These are phyloP conservation scores for Lepeophtheirus nordmannii DNA, from an alignment of 2,888 invertebrate species.

Conservation along the genomic window DNA sequence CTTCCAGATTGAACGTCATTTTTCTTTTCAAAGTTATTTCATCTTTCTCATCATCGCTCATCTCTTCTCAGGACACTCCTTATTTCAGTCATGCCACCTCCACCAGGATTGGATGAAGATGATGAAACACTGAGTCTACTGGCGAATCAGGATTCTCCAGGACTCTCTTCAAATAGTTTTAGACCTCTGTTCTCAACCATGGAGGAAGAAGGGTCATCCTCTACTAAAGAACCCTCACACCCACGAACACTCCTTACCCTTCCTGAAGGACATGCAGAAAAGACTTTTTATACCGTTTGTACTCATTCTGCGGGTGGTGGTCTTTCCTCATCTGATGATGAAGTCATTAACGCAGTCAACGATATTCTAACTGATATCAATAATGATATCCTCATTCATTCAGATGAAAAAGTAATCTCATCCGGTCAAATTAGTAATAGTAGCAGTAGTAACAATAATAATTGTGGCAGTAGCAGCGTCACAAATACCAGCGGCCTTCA, in stretches of 20 bases:
- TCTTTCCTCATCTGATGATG: background rate
- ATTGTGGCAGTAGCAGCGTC: background rate
- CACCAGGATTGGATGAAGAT: background rate
- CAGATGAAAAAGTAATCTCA: background rate
- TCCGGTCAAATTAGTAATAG: background rate
- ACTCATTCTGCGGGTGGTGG: background rate
- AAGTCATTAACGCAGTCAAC: background rate
- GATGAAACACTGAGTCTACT: slow-evolving; percentile 5
- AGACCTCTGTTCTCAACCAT: background rate
- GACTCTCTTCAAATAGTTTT: background rate
- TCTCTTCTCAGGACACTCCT: no score
- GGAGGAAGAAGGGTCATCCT: background rate
- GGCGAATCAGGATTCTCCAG: slow-evolving; percentile 1
- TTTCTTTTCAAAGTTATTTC: no score
- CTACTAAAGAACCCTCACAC: no score
- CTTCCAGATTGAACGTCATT: no score
- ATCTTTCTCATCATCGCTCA: no score
- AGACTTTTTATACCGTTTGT: slow-evolving; percentile 5
- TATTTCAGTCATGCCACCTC: background rate
- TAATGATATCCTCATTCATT: background rate
- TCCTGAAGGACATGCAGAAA: background rate
- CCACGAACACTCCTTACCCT: background rate
- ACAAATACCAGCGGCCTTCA: background rate
- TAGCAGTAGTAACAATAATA: background rate
- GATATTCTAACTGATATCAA: background rate